These are phyloP conservation scores for Chironomus tepperi DNA, from an alignment of 1,140 invertebrate genomes.

Conservation along the genomic window DNA sequence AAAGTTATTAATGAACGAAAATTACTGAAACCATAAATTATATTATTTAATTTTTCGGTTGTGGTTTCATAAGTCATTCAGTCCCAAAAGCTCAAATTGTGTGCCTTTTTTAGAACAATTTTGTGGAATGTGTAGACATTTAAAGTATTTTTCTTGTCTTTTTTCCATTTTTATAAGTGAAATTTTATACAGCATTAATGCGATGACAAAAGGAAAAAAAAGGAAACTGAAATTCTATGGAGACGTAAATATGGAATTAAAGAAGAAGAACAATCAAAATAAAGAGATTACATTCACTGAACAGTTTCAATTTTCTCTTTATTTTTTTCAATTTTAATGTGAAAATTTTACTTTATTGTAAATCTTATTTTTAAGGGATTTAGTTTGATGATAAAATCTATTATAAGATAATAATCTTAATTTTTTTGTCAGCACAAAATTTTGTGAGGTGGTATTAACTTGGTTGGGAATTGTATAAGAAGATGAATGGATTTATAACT, in stretches of 20 bases:
- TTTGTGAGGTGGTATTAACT: no score
- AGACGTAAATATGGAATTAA: background rate
- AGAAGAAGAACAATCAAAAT: background rate
- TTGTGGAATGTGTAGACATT: background rate
- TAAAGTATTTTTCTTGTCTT: background rate
- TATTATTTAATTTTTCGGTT: background rate
- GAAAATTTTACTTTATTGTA: no score
- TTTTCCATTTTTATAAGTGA: background rate
- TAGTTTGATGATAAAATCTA: no score
- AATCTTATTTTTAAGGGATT: no score
- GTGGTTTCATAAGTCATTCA: background rate
- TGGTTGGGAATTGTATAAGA: no score
- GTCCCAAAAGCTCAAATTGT: background rate
- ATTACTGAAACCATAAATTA: constrained; percentile 10
- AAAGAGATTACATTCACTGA: no score
- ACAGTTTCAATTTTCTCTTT: no score
- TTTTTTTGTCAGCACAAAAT: no score
- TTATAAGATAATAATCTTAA: no score
- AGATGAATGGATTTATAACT: no score
- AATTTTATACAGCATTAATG: background rate
- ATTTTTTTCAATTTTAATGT: no score
- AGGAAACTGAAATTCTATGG: background rate
- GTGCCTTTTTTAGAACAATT: background rate
- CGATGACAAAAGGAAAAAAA: background rate
- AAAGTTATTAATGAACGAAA: constrained; percentile 9